These are phyloP conservation scores for Yponomeuta evonymella DNA, from an alignment of 2,888 invertebrate genomes.

Conservation along the genomic window DNA sequence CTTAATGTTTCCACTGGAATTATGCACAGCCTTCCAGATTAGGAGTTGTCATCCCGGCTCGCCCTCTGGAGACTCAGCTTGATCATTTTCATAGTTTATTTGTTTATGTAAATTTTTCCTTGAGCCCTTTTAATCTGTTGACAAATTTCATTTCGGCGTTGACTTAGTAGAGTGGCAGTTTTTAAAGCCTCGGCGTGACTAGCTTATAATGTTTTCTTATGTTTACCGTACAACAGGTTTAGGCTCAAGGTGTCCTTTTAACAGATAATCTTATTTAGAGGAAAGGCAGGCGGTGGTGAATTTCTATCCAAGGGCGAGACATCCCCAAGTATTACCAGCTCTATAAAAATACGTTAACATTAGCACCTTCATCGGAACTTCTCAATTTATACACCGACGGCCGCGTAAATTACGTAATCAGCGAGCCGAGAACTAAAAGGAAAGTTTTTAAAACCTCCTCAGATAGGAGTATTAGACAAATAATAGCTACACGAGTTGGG, in stretches of 20 bases:
- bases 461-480: constrained; percentile 9
- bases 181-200: background rate
- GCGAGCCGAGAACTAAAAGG: constrained; percentile 9
- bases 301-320: background rate
- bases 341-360: background rate
- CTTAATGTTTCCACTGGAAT: constrained; percentile 65
- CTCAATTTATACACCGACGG: constrained; percentile 10
- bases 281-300: background rate
- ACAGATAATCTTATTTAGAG: background rate
- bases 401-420: constrained; percentile 9
- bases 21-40: constrained; percentile 67
- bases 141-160: background rate
- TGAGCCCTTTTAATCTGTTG: constrained; percentile 2
- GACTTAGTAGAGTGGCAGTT: background rate
- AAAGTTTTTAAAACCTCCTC: constrained; percentile 15
- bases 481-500: constrained; percentile 19
- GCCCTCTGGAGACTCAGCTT: constrained; percentile 44
- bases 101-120: constrained; percentile 9
- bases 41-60: constrained; percentile 54
- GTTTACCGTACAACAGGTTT: background rate
- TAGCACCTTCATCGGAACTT: constrained; percentile 10
- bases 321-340: background rate
- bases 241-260: background rate
- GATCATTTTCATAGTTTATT: constrained; percentile 39
- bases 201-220: background rate